phyloP scores from a whole-genome alignment of 1,140 invertebrate species.

The Drosophila punjabiensis region DNA sequence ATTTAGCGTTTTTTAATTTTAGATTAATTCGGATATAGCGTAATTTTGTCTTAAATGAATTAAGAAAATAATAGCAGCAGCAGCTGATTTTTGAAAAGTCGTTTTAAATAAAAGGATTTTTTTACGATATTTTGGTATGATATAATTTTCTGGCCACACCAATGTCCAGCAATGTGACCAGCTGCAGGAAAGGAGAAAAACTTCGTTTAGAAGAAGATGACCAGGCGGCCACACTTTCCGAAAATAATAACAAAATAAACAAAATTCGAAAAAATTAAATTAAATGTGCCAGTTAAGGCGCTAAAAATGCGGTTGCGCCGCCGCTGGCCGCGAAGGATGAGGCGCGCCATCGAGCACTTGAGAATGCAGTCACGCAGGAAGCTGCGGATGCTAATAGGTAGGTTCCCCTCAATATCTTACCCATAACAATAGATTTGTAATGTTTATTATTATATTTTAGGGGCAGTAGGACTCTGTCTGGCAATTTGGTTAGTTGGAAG shows the following conservation, averaged over 20 bases:
- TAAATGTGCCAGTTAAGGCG: slow-evolving; percentile 7
- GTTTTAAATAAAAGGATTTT: too few relatives aligned
- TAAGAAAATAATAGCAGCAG: too few relatives aligned
- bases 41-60: too few relatives aligned
- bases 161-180: not conserved
- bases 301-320: slow-evolving; percentile 65
- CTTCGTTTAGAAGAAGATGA: too few relatives aligned
- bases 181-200: not conserved
- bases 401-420: too few relatives aligned
- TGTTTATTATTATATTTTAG: not conserved
- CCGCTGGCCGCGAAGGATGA: slow-evolving; percentile 74
- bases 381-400: slow-evolving; percentile 40
- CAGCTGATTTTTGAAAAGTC: too few relatives aligned
- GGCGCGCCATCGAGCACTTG: slow-evolving; percentile 67
- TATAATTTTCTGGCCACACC: not conserved
- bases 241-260: slow-evolving; percentile 9
- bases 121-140: too few relatives aligned
- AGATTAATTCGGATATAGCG: too few relatives aligned
- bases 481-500: slow-evolving; percentile 46
- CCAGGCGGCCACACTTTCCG: slow-evolving; percentile 1
- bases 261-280: slow-evolving; percentile 4
- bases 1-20: too few relatives aligned
- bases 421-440: not conserved
- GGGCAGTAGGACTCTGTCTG: slow-evolving; percentile 43
- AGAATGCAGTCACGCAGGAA: slow-evolving; percentile 68